phyloP scores from a whole-genome alignment of 2,797 vertebrate species.

The Mastacembelus armatus region DNA sequence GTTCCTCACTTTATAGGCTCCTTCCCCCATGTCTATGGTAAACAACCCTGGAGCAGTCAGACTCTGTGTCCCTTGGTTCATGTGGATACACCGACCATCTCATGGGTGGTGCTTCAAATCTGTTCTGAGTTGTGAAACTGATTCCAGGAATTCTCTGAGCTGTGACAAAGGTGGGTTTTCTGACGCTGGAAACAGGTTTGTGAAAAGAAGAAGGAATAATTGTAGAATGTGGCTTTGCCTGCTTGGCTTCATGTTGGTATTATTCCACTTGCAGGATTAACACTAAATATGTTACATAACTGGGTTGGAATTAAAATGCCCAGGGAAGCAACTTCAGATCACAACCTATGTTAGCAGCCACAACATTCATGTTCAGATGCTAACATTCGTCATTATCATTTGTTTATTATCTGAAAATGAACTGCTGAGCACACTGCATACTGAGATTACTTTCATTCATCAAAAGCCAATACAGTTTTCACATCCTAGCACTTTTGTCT shows the following conservation, averaged over 20 bases:
- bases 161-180: slow-evolving; percentile 9
- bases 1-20: too few relatives aligned
- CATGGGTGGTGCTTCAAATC: background rate
- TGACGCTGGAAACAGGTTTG: background rate
- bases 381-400: too few relatives aligned
- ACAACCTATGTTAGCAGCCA: background rate
- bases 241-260: slow-evolving; percentile 50
- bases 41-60: too few relatives aligned
- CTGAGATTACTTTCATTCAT: background rate
- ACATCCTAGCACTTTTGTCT: background rate
- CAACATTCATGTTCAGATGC: background rate
- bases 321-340: slow-evolving; percentile 27
- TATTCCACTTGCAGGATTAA: slow-evolving; percentile 45
- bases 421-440: background rate
- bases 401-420: background rate
- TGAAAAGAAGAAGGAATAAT: background rate
- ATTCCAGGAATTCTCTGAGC: background rate
- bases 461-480: background rate
- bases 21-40: too few relatives aligned
- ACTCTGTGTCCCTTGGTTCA: too few relatives aligned
- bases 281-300: slow-evolving; percentile 51
- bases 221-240: slow-evolving; percentile 8
- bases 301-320: slow-evolving; percentile 33
- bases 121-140: too few relatives aligned
- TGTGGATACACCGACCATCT: too few relatives aligned